Conservation (phyloP, 1,140 invertebrate genomes). For the Harlomillsia oculata region DNA sequence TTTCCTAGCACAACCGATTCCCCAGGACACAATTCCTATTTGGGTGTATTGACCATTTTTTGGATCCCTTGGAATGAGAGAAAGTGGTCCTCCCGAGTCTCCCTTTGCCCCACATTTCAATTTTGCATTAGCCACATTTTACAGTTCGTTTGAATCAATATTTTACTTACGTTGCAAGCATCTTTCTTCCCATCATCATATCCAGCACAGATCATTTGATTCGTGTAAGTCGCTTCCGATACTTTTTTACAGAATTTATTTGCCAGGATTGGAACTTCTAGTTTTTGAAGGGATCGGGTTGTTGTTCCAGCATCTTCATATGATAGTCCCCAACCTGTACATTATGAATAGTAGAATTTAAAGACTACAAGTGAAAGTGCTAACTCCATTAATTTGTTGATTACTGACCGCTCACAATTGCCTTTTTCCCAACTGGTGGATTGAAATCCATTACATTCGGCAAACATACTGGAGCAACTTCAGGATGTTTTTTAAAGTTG, state of each 20-base stretch:
- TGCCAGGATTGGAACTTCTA: slow-evolving; percentile 5
- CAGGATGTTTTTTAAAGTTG: slow-evolving; percentile 1
- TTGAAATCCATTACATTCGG: neutral
- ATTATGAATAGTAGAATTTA: no score
- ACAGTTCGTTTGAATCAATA: neutral
- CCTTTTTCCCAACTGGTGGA: neutral
- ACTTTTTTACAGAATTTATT: neutral
- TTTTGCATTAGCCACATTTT: neutral
- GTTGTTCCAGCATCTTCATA: slow-evolving; percentile 18
- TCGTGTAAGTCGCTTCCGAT: neutral
- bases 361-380: no score
- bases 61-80: neutral
- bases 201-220: slow-evolving; percentile 17
- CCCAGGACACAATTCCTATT: slow-evolving; percentile 22
- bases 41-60: slow-evolving; percentile 4
- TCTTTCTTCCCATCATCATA: slow-evolving; percentile 7
- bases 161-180: slow-evolving; percentile 17
- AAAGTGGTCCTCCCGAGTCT: slow-evolving; percentile 16
- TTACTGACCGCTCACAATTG: neutral
- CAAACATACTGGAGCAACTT: slow-evolving; percentile 1
- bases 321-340: slow-evolving; percentile 18
- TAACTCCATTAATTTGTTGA: neutral
- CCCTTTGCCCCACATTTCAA: neutral
- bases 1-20: no score
- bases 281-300: slow-evolving; percentile 17